These are phyloP conservation scores for Vulpes vulpes DNA, from an alignment of 2,113 vertebrate species.

Conservation along the genomic window DNA sequence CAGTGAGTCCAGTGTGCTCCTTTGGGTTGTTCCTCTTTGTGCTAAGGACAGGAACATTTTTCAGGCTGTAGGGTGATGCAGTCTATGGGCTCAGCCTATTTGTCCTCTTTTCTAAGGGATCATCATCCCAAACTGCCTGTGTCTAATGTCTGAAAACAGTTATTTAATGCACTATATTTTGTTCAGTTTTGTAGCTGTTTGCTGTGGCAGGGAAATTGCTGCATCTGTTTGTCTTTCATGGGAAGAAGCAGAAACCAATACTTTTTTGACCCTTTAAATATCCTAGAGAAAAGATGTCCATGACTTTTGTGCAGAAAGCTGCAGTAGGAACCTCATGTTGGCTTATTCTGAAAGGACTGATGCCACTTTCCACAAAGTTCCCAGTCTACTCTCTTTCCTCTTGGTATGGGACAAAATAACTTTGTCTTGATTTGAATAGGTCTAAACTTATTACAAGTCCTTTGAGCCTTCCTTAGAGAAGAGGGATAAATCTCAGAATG, in stretches of 20 bases:
- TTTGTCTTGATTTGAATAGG: conserved; percentile 7
- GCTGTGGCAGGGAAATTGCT: neutral
- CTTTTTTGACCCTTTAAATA: neutral
- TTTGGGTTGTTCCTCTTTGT: neutral
- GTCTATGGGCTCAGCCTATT: neutral
- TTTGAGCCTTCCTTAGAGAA: neutral
- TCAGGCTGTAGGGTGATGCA: neutral
- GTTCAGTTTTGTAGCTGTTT: conserved; percentile 49
- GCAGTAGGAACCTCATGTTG: neutral
- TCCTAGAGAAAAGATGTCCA: neutral
- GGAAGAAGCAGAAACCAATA: neutral
- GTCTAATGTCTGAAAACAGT: conserved; percentile 5
- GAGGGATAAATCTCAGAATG: neutral
- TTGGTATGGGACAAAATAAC: neutral
- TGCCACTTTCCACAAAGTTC: neutral
- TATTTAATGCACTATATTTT: conserved; percentile 29
- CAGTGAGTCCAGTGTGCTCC: neutral
- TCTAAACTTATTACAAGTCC: neutral
- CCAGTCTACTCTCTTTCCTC: neutral
- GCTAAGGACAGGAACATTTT: neutral
- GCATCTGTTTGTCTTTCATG: conserved; percentile 4
- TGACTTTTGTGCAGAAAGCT: neutral
- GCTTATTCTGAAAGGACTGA: neutral
- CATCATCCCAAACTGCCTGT: neutral
- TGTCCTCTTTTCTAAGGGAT: neutral